Base-by-base conservation (phyloP, 2,113 vertebrate genomes). In the Hystrix brachyura region DNA sequence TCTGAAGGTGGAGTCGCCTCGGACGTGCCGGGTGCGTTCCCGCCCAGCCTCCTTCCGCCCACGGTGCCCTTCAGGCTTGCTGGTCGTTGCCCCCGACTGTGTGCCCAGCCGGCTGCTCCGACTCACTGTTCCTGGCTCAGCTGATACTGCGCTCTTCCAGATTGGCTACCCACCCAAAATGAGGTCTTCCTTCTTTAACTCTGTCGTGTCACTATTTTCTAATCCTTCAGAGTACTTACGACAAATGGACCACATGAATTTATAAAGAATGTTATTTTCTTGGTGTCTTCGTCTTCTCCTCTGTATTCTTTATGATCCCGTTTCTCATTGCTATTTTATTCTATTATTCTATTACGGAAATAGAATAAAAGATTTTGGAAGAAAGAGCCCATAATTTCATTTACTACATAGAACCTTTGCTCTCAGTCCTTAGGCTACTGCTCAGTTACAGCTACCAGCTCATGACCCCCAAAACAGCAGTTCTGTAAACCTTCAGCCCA, bases 241-340 rank as follows among this genome's bases (percentile, higher is more conserved):
- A 46, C 5, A 25, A 27, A 2, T 10, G 6, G 10, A 29, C 7
- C 1, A 14, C 11, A 4, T 43, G 10, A 27, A 13, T 71, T n/a
- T 71, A 25, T 4, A 17, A 79, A 46, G 21, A 32, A 51, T n/a
- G 23, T 34, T 29, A 15, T 71, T 29, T 59, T 27, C 85, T 87
- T 88, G 69, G 55, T 72, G 0, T 29, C 1, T 3, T 34, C 29
- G 14, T 85, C 55, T 29, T 38, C 13, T n/a, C 29, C 18, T 51
- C n/a, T 72, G 27, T 57, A 3, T 46, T 2, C 15, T 62, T 65
- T 15, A 55, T 8, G 59, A 90, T 27, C 9, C 10, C 60, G 12
- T 11, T 12, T 10, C 27, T 69, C 9, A 76, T 51, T 48, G 12
- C 6, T 48, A 15, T 76, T 76, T 46, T 51, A 29, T 29, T 51